phyloP scores from a whole-genome alignment of 2,113 vertebrate genomes.

The Oryctolagus cuniculus region mOryCun1.1 NC_091433.1:12951001-12951500 shows the following conservation, averaged over 20 bases:
- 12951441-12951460: too few relatives aligned
- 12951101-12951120: slow-evolving; percentile 94
- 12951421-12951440: neutral
- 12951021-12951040: neutral
- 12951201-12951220: slow-evolving; percentile 85
- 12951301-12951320: neutral
- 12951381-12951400: slow-evolving; percentile 19
- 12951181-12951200: slow-evolving; percentile 95
- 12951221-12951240: slow-evolving; percentile 84
- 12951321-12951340: neutral
- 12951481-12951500: too few relatives aligned
- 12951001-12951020: neutral
- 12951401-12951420: slow-evolving; percentile 8
- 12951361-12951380: slow-evolving; percentile 33
- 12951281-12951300: slow-evolving; percentile 81
- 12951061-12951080: slow-evolving; percentile 88
- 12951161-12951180: slow-evolving; percentile 94
- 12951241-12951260: slow-evolving; percentile 92
- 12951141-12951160: slow-evolving; percentile 94
- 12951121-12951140: slow-evolving; percentile 96
- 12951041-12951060: neutral
- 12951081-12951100: slow-evolving; percentile 92
- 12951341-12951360: slow-evolving; percentile 31
- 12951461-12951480: too few relatives aligned
- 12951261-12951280: slow-evolving; percentile 96